phyloP scores from a whole-genome alignment of 2,797 vertebrate species.

The Erethizon dorsatum region DNA sequence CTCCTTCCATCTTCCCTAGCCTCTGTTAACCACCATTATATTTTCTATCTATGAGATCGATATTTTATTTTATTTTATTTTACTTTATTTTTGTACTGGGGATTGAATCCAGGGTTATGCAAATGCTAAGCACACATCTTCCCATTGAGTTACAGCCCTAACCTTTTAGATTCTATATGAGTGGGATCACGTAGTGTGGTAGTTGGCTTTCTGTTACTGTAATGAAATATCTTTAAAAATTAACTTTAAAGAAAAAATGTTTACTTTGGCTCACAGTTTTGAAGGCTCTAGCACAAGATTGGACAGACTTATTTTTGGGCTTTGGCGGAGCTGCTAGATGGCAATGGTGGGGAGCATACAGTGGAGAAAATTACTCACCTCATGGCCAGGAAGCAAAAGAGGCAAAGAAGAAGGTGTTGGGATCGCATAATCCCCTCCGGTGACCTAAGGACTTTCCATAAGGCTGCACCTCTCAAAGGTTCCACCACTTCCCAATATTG shows the following conservation, averaged over 20 bases:
- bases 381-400: not conserved
- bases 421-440: not conserved
- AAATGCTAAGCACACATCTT: not conserved
- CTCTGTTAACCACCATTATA: not conserved
- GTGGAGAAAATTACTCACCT: not conserved
- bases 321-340: not conserved
- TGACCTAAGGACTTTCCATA: not conserved
- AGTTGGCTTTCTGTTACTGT: not conserved
- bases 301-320: not conserved
- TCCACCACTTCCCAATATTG: not conserved
- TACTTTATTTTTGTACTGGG: not conserved
- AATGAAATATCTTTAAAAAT: not conserved
- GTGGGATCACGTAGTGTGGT: not conserved
- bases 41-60: not conserved
- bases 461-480: not conserved
- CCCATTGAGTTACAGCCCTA: not conserved
- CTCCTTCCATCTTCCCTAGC: not conserved
- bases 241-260: not conserved
- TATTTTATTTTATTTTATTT: not conserved
- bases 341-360: not conserved
- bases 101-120: not conserved
- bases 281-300: not conserved
- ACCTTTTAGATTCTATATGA: not conserved
- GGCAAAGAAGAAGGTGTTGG: not conserved
- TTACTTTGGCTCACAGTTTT: not conserved